A percentile compares a stretch with the other conserved stretches of the same genome.
phyloP scores from a whole-genome alignment of 2,888 invertebrate species.

The Allacma fusca region DNA sequence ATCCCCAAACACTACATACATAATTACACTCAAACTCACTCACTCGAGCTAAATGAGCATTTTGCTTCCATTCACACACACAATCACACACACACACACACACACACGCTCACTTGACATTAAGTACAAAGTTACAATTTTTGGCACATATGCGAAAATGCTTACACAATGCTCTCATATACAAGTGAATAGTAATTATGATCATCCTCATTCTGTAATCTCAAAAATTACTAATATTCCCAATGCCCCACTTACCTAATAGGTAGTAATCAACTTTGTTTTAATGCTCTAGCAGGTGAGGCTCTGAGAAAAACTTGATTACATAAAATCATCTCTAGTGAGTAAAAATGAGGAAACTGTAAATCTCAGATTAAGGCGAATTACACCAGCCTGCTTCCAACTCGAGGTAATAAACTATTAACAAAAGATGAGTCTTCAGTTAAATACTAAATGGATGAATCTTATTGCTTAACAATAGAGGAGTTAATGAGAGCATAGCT shows the following conservation, averaged over 20 bases:
- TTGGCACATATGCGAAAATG: background rate
- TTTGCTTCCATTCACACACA: too few relatives aligned
- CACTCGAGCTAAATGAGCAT: too few relatives aligned
- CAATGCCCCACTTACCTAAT: background rate
- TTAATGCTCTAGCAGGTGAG: background rate
- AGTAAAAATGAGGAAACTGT: background rate
- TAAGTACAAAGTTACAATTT: background rate
- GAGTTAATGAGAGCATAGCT: too few relatives aligned
- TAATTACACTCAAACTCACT: too few relatives aligned
- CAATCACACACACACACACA: too few relatives aligned
- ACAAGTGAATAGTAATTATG: too few relatives aligned
- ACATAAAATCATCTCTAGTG: background rate
- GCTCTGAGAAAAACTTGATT: background rate
- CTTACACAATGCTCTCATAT: background rate
- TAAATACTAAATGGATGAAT: too few relatives aligned
- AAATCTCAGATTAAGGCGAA: background rate
- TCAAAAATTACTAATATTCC: constrained; percentile 1
- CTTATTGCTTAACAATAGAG: too few relatives aligned
- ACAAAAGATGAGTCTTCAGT: too few relatives aligned
- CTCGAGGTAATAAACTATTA: background rate
- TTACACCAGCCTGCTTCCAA: background rate
- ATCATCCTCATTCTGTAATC: background rate
- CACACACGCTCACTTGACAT: too few relatives aligned
- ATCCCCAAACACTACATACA: too few relatives aligned
- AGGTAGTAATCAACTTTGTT: background rate